Evolutionary conservation across 1,140 invertebrate genomes (phyloP).

Genomic region (Drosophila sulfurigaster): DNA sequence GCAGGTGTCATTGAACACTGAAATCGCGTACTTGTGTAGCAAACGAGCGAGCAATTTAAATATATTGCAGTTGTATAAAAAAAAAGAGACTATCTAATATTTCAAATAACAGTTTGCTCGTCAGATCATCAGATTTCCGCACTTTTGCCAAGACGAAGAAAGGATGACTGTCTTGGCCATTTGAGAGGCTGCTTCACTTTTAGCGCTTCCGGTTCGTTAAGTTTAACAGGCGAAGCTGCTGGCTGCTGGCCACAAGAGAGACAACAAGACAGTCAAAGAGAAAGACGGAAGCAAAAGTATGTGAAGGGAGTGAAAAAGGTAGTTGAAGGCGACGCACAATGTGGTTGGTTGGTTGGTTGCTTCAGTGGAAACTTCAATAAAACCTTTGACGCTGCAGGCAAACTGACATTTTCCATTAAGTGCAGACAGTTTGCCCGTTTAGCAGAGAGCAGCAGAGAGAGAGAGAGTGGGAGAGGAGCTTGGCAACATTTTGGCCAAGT

Average conservation of each 20-base stretch:
- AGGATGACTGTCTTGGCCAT: conserved; percentile 28
- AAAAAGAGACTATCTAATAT: conserved; percentile 27
- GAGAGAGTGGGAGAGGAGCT: not conserved
- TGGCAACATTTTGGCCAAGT: conserved; percentile 47
- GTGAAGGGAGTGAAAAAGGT: conserved; percentile 37
- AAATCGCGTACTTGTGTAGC: not conserved
- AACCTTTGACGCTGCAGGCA: conserved; percentile 78
- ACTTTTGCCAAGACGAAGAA: conserved; percentile 15
- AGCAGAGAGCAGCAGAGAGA: no score
- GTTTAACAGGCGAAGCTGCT: conserved; percentile 55
- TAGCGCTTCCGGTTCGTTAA: conserved; percentile 78
- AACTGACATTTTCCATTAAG: conserved; percentile 83
- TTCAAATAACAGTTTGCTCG: conserved; percentile 31
- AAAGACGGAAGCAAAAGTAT: not conserved
- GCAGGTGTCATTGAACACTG: not conserved
- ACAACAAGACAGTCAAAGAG: conserved; percentile 8
- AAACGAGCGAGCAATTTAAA: conserved; percentile 15
- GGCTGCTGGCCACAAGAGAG: conserved; percentile 37
- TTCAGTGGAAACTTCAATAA: conserved; percentile 78
- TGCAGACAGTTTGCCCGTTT: conserved; percentile 66
- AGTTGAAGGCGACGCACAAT: conserved; percentile 24
- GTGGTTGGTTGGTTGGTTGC: conserved; percentile 32
- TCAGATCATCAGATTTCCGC: conserved; percentile 42
- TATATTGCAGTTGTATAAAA: conserved; percentile 3
- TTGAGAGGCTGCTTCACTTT: conserved; percentile 47